These are phyloP conservation scores for Petrolisthes cinctipes DNA, from an alignment of 2,888 invertebrate genomes.

Conservation along the genomic window DNA sequence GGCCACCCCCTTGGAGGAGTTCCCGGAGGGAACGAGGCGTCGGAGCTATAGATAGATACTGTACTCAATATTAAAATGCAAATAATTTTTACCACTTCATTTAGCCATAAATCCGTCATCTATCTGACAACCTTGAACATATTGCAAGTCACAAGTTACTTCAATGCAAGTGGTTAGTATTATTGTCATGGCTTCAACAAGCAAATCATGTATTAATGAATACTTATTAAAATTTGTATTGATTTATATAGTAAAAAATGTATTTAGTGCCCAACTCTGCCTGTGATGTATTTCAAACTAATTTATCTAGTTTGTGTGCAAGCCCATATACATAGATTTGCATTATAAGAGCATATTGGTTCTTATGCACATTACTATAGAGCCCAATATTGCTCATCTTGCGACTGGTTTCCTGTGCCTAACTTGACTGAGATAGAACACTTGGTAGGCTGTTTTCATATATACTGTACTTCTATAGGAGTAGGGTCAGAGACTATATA, in stretches of 20 bases:
- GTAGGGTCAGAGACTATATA: slow-evolving; percentile 24
- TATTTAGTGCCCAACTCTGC: not conserved
- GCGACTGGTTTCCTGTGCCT: slow-evolving; percentile 35
- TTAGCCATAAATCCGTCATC: too few species aligned
- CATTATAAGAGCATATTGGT: slow-evolving; percentile 25
- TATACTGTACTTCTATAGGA: slow-evolving; percentile 13
- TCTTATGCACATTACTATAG: slow-evolving; percentile 20
- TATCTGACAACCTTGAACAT: too few species aligned
- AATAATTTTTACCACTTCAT: too few species aligned
- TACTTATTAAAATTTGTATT: slow-evolving; percentile 18
- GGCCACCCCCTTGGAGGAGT: too few species aligned
- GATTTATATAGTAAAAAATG: slow-evolving; percentile 5
- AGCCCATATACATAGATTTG: not conserved
- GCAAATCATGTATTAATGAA: slow-evolving; percentile 13
- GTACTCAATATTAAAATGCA: too few species aligned
- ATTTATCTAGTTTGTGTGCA: not conserved
- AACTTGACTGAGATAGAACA: slow-evolving; percentile 32
- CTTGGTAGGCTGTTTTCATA: slow-evolving; percentile 34
- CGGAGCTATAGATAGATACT: too few species aligned
- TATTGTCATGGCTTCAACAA: not conserved
- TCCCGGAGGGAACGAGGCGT: too few species aligned
- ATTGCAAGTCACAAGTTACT: too few species aligned
- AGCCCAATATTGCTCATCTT: slow-evolving; percentile 44
- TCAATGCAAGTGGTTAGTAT: too few species aligned
- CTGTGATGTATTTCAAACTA: not conserved